Evolutionary conservation across 2,888 invertebrate genomes (phyloP), one percentile per base, ranked within the genome.

Genomic region (Lithophane socia): DNA sequence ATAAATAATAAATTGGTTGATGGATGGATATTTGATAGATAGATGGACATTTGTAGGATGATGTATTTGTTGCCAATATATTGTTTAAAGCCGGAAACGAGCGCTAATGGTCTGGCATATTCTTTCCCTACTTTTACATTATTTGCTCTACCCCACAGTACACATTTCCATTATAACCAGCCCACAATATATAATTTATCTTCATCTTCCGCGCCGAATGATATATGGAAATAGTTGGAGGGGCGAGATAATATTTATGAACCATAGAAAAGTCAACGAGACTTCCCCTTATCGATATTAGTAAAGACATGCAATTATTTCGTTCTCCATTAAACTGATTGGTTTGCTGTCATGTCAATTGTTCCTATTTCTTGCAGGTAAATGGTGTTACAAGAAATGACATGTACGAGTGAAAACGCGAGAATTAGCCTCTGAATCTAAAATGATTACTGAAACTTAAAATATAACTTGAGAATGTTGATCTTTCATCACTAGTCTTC

Each of bases 161-260:
- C 7, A 78, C 1, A 60, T 3, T 9, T 61, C 54, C 61, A 54
- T n/a, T 44, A 21, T 12, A 54, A 70, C 69, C 54, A 63, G 49
- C 56, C 24, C 47, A 54, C 80, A 58, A 47, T 65, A 61, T 70
- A 65, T 56, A 76, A 44, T 77, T 52, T 79, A 71, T 70, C 58
- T 44, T 37, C 56, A 29, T 42, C 61, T 80, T 84, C 80, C 75
- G 72, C 61, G 10, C 61, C 37, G 47, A 73, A 73, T 75, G 75
- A 84, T 83, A 60, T 80, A 83, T 79, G 65, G 67, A 42, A 75
- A 75, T 72, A 79, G 74, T 68, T 44, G n/a, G 58, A 77, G 74
- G 74, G 84, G 60, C 29, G 16, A 54, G 37, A 69, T 68, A 44
- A 54, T 75, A 72, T 83, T 84, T 83, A 84, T 73, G 84, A 73